phyloP scores from a whole-genome alignment of 2,888 invertebrate species.

The Cheilosia urbana region DNA sequence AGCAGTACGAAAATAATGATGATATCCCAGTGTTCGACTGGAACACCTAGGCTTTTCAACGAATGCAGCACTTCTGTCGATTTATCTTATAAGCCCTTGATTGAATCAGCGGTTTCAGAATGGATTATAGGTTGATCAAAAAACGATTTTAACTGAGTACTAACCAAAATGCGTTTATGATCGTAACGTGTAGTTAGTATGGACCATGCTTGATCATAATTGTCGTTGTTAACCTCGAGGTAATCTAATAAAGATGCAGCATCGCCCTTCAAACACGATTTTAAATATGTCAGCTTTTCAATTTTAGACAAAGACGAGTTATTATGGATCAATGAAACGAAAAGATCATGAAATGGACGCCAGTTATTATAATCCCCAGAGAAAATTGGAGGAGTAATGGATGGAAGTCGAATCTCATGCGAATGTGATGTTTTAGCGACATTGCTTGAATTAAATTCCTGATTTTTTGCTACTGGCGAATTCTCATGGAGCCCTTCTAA shows the following conservation, averaged over 20 bases:
- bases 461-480: too few relatives aligned
- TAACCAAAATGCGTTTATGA: constrained; percentile 32
- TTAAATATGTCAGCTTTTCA: constrained; percentile 1
- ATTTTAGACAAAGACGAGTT: constrained; percentile 7
- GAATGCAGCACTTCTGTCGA: too few relatives aligned
- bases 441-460: too few relatives aligned
- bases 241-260: constrained; percentile 2
- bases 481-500: too few relatives aligned
- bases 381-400: constrained; percentile 17
- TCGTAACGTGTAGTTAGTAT: constrained; percentile 27
- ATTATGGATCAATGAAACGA: constrained; percentile 8
- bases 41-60: too few relatives aligned
- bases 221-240: constrained; percentile 18
- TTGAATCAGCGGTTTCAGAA: constrained; percentile 1
- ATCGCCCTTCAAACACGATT: constrained; percentile 10
- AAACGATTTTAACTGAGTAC: constrained; percentile 14
- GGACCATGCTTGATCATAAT: constrained; percentile 26
- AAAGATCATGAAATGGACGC: constrained; percentile 20
- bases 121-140: constrained; percentile 12
- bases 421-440: too few relatives aligned
- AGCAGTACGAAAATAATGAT: too few relatives aligned
- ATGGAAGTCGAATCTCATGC: constrained; percentile 1
- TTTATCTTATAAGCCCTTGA: too few relatives aligned
- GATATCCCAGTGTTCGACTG: too few relatives aligned
- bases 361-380: constrained; percentile 16